Conservation (phyloP, 2,888 invertebrate genomes). For the Linnaemya tessellans region DNA sequence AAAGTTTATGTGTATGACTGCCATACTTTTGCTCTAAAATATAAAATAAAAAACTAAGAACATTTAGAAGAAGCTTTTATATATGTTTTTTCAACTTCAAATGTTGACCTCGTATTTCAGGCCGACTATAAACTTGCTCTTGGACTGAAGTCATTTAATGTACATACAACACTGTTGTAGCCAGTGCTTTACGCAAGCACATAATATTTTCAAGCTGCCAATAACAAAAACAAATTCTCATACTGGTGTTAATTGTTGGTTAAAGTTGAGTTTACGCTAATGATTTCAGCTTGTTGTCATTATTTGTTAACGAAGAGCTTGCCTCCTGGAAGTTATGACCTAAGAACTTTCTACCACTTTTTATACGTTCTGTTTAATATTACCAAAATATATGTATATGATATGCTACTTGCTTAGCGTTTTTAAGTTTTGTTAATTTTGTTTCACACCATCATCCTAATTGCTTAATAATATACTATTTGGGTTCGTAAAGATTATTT, state of each 20-base stretch:
- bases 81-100: slow-evolving; percentile 6
- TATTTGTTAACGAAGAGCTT: slow-evolving; percentile 22
- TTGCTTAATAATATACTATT: neutral
- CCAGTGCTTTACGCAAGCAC: neutral
- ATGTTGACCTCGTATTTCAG: slow-evolving; percentile 62
- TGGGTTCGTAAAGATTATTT: neutral
- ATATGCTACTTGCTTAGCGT: slow-evolving; percentile 2
- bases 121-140: slow-evolving; percentile 32
- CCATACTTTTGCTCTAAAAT: neutral
- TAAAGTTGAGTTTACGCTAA: slow-evolving; percentile 36
- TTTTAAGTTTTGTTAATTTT: slow-evolving; percentile 14
- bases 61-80: slow-evolving; percentile 2
- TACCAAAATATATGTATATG: slow-evolving; percentile 3
- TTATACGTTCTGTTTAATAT: slow-evolving; percentile 8
- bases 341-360: slow-evolving; percentile 27
- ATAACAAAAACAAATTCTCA: slow-evolving; percentile 44
- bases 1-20: neutral
- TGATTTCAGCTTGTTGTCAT: slow-evolving; percentile 24
- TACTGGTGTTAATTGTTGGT: slow-evolving; percentile 54
- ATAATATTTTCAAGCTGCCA: slow-evolving; percentile 13
- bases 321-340: slow-evolving; percentile 37
- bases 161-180: neutral
- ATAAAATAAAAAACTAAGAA: neutral
- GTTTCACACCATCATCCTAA: slow-evolving; percentile 48
- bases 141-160: slow-evolving; percentile 27